A percentile compares a stretch with the other conserved stretches of the same genome.
Conservation (phyloP, 2,113 vertebrate species). For the Spea multiplicata region DNA sequence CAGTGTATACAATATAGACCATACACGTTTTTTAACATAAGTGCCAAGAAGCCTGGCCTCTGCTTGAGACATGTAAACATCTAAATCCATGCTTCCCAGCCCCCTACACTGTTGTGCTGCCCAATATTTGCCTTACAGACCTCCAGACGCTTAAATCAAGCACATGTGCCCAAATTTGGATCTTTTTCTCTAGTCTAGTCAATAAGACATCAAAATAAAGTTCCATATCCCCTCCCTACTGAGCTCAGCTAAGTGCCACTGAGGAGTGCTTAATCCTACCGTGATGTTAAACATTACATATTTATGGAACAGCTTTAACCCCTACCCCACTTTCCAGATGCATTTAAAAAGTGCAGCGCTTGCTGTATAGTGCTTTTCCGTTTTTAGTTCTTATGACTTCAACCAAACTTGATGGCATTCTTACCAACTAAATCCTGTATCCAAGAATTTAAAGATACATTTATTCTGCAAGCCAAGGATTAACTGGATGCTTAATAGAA, state of each 20-base stretch:
- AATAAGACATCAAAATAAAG: slow-evolving; percentile 46
- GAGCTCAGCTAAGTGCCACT: slow-evolving; percentile 14
- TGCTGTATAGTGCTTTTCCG: too few species aligned
- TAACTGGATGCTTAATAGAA: too few species aligned
- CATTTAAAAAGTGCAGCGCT: too few species aligned
- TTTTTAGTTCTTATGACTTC: too few species aligned
- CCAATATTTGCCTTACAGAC: slow-evolving; percentile 39
- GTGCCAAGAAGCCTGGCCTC: background rate
- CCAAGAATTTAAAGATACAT: too few species aligned
- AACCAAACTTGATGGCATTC: too few species aligned
- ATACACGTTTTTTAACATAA: background rate
- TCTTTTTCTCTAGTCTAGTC: slow-evolving; percentile 40
- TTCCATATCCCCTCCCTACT: slow-evolving; percentile 23
- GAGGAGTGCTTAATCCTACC: slow-evolving; percentile 21
- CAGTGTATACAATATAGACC: background rate
- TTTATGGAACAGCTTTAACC: background rate
- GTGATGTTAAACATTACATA: slow-evolving; percentile 25
- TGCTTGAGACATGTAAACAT: slow-evolving; percentile 11
- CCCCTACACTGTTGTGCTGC: background rate
- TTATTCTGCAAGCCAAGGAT: too few species aligned
- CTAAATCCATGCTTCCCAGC: slow-evolving; percentile 31
- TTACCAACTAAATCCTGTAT: too few species aligned
- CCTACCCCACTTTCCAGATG: background rate
- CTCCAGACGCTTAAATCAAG: slow-evolving; percentile 42
- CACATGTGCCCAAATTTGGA: slow-evolving; percentile 46